Conservation (phyloP, 2,113 vertebrate species). For the Corynorhinus townsendii region DNA sequence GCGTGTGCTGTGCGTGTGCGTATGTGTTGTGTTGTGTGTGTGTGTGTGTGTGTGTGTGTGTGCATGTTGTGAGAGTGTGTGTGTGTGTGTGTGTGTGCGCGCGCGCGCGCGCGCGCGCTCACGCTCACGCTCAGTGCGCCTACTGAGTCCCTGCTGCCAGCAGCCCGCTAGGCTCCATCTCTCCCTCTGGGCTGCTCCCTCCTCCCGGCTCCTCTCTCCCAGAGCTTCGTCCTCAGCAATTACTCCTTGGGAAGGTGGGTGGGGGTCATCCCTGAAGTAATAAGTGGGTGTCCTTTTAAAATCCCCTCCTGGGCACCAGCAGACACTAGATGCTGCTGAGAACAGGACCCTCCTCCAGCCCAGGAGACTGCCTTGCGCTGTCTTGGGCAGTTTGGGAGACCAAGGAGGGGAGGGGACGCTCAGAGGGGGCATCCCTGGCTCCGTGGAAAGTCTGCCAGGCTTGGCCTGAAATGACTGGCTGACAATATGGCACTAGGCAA, state of each 20-base stretch:
- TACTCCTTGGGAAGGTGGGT: background rate
- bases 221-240: conserved; percentile 63
- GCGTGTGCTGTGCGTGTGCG: rapidly evolving
- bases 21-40: rapidly evolving
- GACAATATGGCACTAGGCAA: background rate
- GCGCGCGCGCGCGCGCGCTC: too few relatives aligned
- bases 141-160: background rate
- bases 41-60: background rate
- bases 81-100: background rate
- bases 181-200: background rate
- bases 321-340: background rate
- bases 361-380: background rate
- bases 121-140: too few relatives aligned
- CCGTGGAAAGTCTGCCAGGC: background rate
- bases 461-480: background rate
- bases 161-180: rapidly evolving
- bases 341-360: background rate
- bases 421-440: background rate
- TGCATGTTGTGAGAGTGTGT: rapidly evolving
- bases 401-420: background rate
- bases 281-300: background rate
- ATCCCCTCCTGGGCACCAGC: background rate
- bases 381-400: background rate
- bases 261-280: too few relatives aligned
- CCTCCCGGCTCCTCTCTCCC: background rate